Percentiles rank a stretch among this genome's conserved stretches.
These are phyloP conservation scores for Telmatochromis sp. DNA, from an alignment of 2,113 vertebrate species.

Conservation along the genomic window DNA sequence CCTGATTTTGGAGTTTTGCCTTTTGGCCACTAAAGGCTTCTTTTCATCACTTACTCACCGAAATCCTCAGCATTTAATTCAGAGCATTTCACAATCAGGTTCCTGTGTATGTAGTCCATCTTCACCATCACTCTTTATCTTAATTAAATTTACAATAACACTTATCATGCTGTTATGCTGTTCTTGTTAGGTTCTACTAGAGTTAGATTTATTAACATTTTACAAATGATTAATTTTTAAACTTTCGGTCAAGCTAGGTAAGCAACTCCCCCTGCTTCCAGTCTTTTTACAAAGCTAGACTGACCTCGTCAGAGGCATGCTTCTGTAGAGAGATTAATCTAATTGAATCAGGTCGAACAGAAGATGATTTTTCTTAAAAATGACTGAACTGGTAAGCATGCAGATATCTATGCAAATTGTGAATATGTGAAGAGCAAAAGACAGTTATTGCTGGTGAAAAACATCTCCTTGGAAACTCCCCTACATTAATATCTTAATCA, in stretches of 20 bases:
- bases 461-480: too few species aligned
- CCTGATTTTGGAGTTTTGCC: too few species aligned
- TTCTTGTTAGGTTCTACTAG: neutral
- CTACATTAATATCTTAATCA: neutral
- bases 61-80: too few species aligned
- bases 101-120: too few species aligned
- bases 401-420: too few species aligned
- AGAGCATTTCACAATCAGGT: too few species aligned
- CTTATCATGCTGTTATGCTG: neutral
- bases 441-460: too few species aligned
- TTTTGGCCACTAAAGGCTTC: too few species aligned
- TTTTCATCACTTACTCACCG: too few species aligned
- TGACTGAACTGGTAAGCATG: too few species aligned
- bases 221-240: fast-evolving
- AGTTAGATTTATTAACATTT: fast-evolving
- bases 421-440: too few species aligned
- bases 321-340: neutral
- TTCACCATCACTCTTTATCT: too few species aligned
- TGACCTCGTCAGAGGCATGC: fast-evolving
- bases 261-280: fast-evolving
- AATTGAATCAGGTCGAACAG: neutral
- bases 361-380: fast-evolving
- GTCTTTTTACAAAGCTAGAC: fast-evolving
- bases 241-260: neutral
- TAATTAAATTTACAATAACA: neutral